Percentiles rank a stretch among this genome's conserved stretches.
Evolutionary conservation across 2,888 invertebrate species (phyloP).

Genomic region (Mesorhabditis spiculigera): DNA sequence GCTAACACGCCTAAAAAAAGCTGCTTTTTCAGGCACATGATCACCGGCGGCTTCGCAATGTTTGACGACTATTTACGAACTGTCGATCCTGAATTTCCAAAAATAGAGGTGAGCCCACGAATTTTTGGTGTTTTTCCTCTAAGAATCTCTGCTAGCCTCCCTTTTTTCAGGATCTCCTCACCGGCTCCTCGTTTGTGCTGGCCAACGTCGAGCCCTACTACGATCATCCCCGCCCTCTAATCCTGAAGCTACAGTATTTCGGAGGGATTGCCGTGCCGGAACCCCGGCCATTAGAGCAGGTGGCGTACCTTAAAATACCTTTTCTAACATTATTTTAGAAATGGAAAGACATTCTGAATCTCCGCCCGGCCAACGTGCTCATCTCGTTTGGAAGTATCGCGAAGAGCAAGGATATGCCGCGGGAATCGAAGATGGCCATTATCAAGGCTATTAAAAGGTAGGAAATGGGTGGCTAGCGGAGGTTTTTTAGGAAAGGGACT

Average conservation of each 20-base stretch:
- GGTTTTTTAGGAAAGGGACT: too few relatives aligned
- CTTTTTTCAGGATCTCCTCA: background rate
- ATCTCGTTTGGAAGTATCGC: background rate
- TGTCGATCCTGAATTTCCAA: background rate
- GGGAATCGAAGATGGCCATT: background rate
- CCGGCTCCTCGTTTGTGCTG: background rate
- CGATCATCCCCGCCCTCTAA: background rate
- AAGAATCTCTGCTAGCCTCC: background rate
- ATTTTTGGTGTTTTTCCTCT: background rate
- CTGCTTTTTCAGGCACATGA: background rate
- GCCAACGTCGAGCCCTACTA: background rate
- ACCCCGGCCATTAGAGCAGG: background rate
- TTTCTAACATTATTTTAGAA: background rate
- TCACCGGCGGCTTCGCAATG: slow-evolving; percentile 1
- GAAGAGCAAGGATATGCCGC: background rate
- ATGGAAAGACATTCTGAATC: background rate
- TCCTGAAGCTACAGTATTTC: background rate
- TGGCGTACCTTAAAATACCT: background rate
- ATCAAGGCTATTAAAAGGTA: background rate
- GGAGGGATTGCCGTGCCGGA: background rate
- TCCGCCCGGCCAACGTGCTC: background rate
- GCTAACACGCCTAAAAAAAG: background rate
- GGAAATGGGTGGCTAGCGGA: background rate
- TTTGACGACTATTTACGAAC: background rate
- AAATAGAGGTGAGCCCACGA: background rate